Evolutionary conservation across 92 coral and sea anemone species (phyloP), one percentile per base, ranked within the genome.

Genomic region (Plumapathes pennacea): DNA sequence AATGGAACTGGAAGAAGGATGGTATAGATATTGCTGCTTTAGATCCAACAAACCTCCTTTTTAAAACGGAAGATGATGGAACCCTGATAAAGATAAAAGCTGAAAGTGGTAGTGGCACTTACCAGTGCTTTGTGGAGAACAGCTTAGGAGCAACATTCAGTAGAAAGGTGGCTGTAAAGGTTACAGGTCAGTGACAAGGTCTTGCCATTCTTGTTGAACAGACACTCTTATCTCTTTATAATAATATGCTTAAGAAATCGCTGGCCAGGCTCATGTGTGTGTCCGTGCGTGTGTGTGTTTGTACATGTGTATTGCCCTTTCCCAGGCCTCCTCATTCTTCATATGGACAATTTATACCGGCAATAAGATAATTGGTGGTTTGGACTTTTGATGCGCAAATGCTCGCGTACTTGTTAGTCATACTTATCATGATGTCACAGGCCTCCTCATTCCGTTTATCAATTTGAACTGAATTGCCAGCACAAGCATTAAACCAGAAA

Each of bases 91-190:
- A 50, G 13, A 54, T 12, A 2, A 9, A 0, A 12, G 52, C 54
- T 10, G 22, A 1, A 11, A 4, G n/a, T 2, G 34, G 23, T 6
- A 71, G 78, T 56, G 88, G 88, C 5, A 60, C 4, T 17, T 82
- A 74, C 18, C 88, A 82, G 54, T 82, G 88, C 11, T 60, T 74
- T 31, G 88, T 60, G 0, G 38, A 27, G 5, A 78, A 82, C 50
- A 3, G 26, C 3, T 32, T 7, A 0, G 25, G 53, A 11, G 15
- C 17, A 27, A 75, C 78, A 0, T 82, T 82, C 46, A 75, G 84
- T 22, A 64, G 88, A 29, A 76, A 82, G 65, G 11, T 82, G 14
- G 65, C 57, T 13, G 67, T 82, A 4, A 50, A 36, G 25, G 78
- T 75, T 20, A 71, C 79, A 19, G 44, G 79, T 71, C 50, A 60